Percentiles rank a stretch among this genome's conserved stretches.
These are phyloP conservation scores for Bimastos eiseni DNA, from an alignment of 2,888 invertebrate species.

Conservation along the genomic window DNA sequence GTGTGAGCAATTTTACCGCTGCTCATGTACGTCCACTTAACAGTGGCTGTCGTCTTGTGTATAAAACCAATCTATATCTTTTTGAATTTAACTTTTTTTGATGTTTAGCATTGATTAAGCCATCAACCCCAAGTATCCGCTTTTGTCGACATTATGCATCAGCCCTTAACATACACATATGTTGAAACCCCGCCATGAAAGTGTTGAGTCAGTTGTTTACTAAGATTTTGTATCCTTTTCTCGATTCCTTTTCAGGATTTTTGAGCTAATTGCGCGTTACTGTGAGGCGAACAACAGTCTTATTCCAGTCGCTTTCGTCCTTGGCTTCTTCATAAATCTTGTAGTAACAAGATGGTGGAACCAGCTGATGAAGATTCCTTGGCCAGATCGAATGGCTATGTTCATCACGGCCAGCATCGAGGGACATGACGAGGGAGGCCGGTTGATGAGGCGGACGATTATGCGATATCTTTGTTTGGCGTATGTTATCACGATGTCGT, in stretches of 20 bases:
- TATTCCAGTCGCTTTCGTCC: slow-evolving; percentile 89
- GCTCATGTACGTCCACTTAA: too few species aligned
- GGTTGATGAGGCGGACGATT: slow-evolving; percentile 68
- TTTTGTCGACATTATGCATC: too few species aligned
- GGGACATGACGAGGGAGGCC: slow-evolving; percentile 66
- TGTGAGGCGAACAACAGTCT: slow-evolving; percentile 83
- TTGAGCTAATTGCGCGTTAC: slow-evolving; percentile 80
- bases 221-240: not conserved
- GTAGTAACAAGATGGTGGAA: slow-evolving; percentile 92
- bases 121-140: too few species aligned
- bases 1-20: too few species aligned
- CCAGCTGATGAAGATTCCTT: slow-evolving; percentile 74
- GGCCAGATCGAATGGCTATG: slow-evolving; percentile 72
- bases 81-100: too few species aligned
- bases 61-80: too few species aligned
- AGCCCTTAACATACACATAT: too few species aligned
- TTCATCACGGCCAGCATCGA: slow-evolving; percentile 74
- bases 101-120: too few species aligned
- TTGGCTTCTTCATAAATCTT: slow-evolving; percentile 90
- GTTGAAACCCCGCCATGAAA: not conserved
- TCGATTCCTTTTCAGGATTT: slow-evolving; percentile 62
- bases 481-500: slow-evolving; percentile 67
- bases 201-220: not conserved
- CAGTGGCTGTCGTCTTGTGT: too few species aligned
- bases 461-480: slow-evolving; percentile 68